Evolutionary conservation across 2,888 invertebrate species (phyloP).

Genomic region (Tetragonisca angustula): DNA sequence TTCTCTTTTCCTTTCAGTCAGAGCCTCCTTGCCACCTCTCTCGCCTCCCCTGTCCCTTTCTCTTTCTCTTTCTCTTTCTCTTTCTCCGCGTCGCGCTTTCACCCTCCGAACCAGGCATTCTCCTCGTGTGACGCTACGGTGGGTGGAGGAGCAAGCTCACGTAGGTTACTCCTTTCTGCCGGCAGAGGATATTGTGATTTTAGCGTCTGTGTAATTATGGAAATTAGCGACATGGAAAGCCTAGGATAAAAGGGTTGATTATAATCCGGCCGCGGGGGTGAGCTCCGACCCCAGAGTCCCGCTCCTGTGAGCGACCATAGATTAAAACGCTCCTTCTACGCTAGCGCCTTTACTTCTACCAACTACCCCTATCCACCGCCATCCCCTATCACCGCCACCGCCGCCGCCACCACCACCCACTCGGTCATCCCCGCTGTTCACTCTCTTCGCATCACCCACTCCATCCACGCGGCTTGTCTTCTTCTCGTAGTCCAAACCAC

Average conservation of each 20-base stretch:
- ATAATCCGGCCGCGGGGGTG: conserved; percentile 82
- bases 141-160: conserved; percentile 76
- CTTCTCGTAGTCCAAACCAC: conserved; percentile 11
- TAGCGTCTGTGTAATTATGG: conserved; percentile 85
- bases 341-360: conserved; percentile 80
- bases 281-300: conserved; percentile 68
- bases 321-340: conserved; percentile 83
- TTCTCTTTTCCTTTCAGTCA: conserved; percentile 58
- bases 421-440: conserved; percentile 50
- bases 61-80: conserved; percentile 51
- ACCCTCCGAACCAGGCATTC: conserved; percentile 71
- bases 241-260: conserved; percentile 85
- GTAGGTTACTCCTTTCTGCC: conserved; percentile 83
- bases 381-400: conserved; percentile 25
- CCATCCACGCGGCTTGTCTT: conserved; percentile 35
- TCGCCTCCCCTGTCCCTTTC: conserved; percentile 52
- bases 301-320: conserved; percentile 80
- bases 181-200: conserved; percentile 84
- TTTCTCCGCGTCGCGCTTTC: conserved; percentile 55
- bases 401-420: conserved; percentile 15
- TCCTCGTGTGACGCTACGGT: conserved; percentile 71
- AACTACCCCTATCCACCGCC: conserved; percentile 63
- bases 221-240: conserved; percentile 85
- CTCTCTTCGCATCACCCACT: conserved; percentile 55
- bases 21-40: conserved; percentile 41